Conservation (phyloP, 92 coral and sea anemone species). For the Epizoanthus scotinus region DNA sequence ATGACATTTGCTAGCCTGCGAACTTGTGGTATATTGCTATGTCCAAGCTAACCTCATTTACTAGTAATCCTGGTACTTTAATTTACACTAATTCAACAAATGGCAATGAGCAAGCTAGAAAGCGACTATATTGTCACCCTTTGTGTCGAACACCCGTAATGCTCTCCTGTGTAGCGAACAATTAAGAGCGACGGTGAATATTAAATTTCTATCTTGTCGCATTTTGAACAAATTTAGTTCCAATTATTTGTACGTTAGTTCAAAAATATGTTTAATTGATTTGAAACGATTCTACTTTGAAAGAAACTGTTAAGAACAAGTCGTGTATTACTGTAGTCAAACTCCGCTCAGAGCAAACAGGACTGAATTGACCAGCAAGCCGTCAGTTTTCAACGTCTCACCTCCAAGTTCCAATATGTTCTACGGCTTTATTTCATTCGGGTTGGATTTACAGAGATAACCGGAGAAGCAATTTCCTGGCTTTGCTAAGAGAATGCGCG, state of each 20-base stretch:
- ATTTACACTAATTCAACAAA: no score
- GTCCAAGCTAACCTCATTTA: background rate
- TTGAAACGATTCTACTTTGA: constrained; percentile 1
- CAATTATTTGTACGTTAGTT: constrained; percentile 38
- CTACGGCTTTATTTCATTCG: no score
- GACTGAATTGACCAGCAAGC: no score
- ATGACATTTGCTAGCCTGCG: background rate
- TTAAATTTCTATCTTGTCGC: constrained; percentile 44
- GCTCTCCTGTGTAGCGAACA: constrained; percentile 16
- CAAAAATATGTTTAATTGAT: constrained; percentile 16
- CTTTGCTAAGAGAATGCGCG: background rate
- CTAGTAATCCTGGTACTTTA: no score
- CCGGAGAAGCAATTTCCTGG: no score
- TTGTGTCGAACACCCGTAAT: constrained; percentile 26
- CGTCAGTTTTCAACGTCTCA: no score
- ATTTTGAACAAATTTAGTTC: constrained; percentile 45
- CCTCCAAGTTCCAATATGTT: no score
- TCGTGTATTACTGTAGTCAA: no score
- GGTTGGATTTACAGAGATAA: no score
- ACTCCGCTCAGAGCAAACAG: no score
- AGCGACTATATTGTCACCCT: constrained; percentile 1
- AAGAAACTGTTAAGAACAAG: background rate
- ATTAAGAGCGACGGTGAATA: constrained; percentile 29
- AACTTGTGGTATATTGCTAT: background rate
- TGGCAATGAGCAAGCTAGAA: background rate